These are phyloP conservation scores for Lucinisca nassula DNA, from an alignment of 2,888 invertebrate genomes.

Conservation along the genomic window DNA sequence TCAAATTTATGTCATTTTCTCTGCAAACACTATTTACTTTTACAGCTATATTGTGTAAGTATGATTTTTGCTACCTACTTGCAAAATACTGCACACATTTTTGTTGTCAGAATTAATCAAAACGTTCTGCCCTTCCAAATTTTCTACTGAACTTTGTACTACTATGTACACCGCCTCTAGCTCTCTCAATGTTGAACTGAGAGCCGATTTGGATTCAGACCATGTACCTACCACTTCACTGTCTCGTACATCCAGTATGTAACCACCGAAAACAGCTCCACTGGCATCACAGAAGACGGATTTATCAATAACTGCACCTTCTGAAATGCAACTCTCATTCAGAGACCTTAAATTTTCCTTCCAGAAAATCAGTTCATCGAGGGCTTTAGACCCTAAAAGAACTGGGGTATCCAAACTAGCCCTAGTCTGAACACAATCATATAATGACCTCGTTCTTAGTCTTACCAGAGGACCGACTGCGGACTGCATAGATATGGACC, in stretches of 20 bases:
- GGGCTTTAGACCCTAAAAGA: not conserved
- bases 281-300: constrained; percentile 52
- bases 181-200: constrained; percentile 46
- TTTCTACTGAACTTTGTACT: constrained; percentile 6
- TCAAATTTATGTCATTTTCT: constrained; percentile 5
- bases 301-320: not conserved
- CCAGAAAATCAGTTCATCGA: not conserved
- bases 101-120: constrained; percentile 47
- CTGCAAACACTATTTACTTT: constrained; percentile 13
- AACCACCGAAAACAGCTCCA: constrained; percentile 28
- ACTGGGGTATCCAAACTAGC: not conserved
- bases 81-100: constrained; percentile 36
- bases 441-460: not conserved
- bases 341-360: constrained; percentile 12
- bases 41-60: constrained; percentile 37
- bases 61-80: constrained; percentile 37
- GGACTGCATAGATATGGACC: no score
- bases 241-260: not conserved
- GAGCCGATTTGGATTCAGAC: not conserved
- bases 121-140: constrained; percentile 37
- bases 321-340: not conserved
- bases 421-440: not conserved
- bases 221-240: not conserved
- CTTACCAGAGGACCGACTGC: constrained; percentile 1
- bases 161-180: constrained; percentile 18